Evolutionary conservation across 2,113 vertebrate species (phyloP).

Genomic region (Saimiri boliviensis): DNA sequence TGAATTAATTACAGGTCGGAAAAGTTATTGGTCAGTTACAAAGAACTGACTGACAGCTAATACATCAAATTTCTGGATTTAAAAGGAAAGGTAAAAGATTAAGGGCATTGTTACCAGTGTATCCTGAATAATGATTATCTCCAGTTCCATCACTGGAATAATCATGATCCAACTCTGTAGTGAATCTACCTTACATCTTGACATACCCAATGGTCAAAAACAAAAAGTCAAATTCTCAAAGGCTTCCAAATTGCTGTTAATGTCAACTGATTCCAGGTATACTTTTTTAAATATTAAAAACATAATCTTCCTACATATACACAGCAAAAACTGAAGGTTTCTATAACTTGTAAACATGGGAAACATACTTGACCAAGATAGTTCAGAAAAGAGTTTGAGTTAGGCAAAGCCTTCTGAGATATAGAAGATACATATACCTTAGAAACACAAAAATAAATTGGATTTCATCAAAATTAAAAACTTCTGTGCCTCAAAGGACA

Average conservation of each 20-base stretch:
- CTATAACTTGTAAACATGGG: neutral
- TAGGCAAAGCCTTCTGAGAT: neutral
- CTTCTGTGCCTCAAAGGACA: neutral
- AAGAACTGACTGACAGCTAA: neutral
- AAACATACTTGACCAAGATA: neutral
- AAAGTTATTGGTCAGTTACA: neutral
- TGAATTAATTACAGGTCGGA: neutral
- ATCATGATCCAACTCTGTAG: neutral
- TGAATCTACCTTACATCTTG: neutral
- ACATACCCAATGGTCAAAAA: neutral
- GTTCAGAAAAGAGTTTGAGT: neutral
- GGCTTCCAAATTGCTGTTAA: neutral
- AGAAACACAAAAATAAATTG: neutral
- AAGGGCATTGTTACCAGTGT: neutral
- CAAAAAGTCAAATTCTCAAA: neutral
- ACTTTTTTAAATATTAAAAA: neutral
- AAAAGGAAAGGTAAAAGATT: neutral
- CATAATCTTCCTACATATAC: neutral
- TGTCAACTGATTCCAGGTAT: neutral
- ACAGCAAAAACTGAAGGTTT: neutral
- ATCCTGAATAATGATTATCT: neutral
- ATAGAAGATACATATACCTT: too few species aligned
- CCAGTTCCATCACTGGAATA: neutral
- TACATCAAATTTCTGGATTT: neutral
- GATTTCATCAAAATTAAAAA: neutral